Conservation (phyloP, 1,140 invertebrate species). For the Zaprionus kolodkinae region DNA sequence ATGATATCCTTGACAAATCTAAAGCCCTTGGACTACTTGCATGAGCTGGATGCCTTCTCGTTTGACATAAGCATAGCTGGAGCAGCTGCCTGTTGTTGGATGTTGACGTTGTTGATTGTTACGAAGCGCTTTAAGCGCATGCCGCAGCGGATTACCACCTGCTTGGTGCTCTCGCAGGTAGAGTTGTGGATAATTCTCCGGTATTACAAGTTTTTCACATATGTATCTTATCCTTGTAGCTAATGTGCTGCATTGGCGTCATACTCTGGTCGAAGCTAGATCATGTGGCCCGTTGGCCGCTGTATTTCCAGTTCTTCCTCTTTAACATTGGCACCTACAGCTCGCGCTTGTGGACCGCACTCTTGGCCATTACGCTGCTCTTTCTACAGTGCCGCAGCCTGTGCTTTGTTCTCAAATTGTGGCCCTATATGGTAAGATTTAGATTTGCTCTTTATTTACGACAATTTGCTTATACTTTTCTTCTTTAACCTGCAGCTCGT, state of each 20-base stretch:
- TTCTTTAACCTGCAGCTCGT: constrained; percentile 85
- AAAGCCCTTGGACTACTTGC: constrained; percentile 88
- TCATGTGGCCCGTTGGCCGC: constrained; percentile 85
- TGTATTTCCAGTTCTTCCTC: constrained; percentile 90
- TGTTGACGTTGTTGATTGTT: constrained; percentile 90
- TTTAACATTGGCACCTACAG: constrained; percentile 91
- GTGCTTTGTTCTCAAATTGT: constrained; percentile 90
- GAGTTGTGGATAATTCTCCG: not conserved
- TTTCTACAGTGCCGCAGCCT: constrained; percentile 92
- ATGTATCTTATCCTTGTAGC: constrained; percentile 68
- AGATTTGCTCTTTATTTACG: not conserved
- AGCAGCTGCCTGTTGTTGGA: constrained; percentile 90
- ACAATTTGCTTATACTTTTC: not conserved
- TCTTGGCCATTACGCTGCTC: constrained; percentile 91
- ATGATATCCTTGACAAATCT: constrained; percentile 92
- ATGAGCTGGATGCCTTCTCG: constrained; percentile 91
- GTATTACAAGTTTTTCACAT: not conserved
- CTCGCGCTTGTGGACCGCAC: constrained; percentile 92
- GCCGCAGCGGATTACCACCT: constrained; percentile 93
- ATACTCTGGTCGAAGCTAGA: constrained; percentile 88
- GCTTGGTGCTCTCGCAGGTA: constrained; percentile 90
- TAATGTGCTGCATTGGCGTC: constrained; percentile 88
- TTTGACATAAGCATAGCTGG: constrained; percentile 93
- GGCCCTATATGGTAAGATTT: constrained; percentile 85
- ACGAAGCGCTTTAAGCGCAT: constrained; percentile 91